A percentile compares a stretch with the other conserved stretches of the same genome.
These are phyloP conservation scores for Indicator maculatus DNA, from an alignment of 2,113 vertebrate genomes.

Conservation along the genomic window DNA sequence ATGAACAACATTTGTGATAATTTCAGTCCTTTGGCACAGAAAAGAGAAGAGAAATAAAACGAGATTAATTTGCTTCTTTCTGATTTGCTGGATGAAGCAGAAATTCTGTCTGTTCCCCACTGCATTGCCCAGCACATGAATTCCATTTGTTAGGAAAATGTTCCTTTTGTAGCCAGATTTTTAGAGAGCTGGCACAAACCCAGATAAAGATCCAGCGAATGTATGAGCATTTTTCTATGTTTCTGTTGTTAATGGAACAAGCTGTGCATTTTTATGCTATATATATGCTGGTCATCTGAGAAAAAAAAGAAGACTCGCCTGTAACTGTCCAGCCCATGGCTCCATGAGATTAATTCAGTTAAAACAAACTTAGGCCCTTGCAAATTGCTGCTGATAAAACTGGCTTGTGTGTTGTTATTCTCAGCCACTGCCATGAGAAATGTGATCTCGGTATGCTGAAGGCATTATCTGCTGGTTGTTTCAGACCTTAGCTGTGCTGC, in stretches of 20 bases:
- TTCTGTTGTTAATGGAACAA: background rate
- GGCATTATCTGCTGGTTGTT: accelerated
- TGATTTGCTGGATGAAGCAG: background rate
- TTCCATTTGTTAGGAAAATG: background rate
- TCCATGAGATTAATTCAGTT: background rate
- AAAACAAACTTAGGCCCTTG: background rate
- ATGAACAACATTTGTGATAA: background rate
- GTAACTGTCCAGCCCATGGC: accelerated
- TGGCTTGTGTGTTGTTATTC: accelerated
- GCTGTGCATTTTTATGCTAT: background rate
- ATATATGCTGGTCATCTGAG: background rate
- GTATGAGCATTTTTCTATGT: background rate
- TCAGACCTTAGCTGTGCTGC: background rate
- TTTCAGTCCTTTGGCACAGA: background rate
- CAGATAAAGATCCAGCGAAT: background rate
- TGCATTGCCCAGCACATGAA: background rate
- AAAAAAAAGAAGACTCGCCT: background rate
- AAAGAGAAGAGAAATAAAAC: background rate
- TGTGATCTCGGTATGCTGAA: background rate
- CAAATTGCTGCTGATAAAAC: background rate
- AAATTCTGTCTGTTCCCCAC: constrained; percentile 19
- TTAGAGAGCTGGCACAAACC: background rate
- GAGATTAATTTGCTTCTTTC: constrained; percentile 2
- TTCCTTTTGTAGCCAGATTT: background rate
- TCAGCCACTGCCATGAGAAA: background rate